These are phyloP conservation scores for Melanargia galathea DNA, from an alignment of 2,888 invertebrate genomes.

Conservation along the genomic window DNA sequence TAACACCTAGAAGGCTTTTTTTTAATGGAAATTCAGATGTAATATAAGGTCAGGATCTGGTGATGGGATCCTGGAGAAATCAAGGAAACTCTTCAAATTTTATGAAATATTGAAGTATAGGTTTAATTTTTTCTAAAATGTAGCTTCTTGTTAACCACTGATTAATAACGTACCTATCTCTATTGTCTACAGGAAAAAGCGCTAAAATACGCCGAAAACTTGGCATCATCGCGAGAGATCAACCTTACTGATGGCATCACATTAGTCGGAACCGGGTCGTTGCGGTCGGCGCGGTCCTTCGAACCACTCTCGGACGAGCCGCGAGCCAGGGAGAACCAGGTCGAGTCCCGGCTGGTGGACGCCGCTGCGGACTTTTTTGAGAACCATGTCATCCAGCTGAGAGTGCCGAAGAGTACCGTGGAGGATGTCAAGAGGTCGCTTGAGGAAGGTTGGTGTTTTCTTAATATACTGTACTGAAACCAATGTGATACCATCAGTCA, in stretches of 20 bases:
- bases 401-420: slow-evolving; percentile 88
- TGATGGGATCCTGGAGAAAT: too few relatives aligned
- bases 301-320: slow-evolving; percentile 87
- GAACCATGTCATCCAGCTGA: slow-evolving; percentile 90
- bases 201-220: slow-evolving; percentile 85
- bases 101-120: too few relatives aligned
- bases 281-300: slow-evolving; percentile 82
- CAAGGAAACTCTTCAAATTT: too few relatives aligned
- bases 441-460: slow-evolving; percentile 87
- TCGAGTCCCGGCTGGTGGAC: slow-evolving; percentile 88
- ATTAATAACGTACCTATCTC: background rate
- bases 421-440: slow-evolving; percentile 89
- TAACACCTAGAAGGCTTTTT: too few relatives aligned
- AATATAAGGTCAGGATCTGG: too few relatives aligned
- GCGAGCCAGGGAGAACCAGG: slow-evolving; percentile 86
- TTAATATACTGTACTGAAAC: background rate
- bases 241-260: slow-evolving; percentile 83
- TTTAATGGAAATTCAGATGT: too few relatives aligned
- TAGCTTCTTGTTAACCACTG: too few relatives aligned
- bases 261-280: slow-evolving; percentile 71
- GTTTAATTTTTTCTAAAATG: too few relatives aligned
- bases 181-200: slow-evolving; percentile 83
- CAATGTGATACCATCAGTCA: slow-evolving; percentile 79
- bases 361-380: slow-evolving; percentile 89
- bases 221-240: slow-evolving; percentile 78